Conservation (phyloP, 2,797 vertebrate species). For the Hippoglossus hippoglossus region DNA sequence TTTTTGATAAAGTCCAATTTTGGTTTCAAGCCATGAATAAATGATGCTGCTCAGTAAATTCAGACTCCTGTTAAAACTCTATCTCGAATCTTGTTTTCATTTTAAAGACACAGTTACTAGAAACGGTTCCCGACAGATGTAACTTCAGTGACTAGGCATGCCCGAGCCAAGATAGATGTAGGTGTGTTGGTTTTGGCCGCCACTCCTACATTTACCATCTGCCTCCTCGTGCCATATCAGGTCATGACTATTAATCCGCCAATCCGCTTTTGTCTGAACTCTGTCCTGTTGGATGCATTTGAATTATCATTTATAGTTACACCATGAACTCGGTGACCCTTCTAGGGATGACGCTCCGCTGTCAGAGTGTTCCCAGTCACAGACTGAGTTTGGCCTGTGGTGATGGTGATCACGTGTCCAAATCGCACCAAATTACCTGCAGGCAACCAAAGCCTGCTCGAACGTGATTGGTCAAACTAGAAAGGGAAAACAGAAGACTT, state of each 20-base stretch:
- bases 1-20: neutral
- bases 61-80: neutral
- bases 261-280: constrained; percentile 25
- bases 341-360: neutral
- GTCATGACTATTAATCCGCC: constrained; percentile 26
- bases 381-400: neutral
- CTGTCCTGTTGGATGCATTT: constrained; percentile 2
- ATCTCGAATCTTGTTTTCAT: neutral
- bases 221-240: constrained; percentile 15
- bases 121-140: constrained; percentile 13
- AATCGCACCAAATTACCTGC: too few relatives aligned
- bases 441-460: too few relatives aligned
- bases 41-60: neutral
- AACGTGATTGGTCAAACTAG: too few relatives aligned
- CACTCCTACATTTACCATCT: constrained; percentile 24
- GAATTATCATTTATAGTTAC: constrained; percentile 17
- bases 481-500: too few relatives aligned
- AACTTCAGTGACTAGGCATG: neutral
- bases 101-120: constrained; percentile 2
- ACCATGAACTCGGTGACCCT: constrained; percentile 4
- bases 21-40: neutral
- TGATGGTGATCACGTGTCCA: too few relatives aligned
- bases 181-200: constrained; percentile 25
- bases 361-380: constrained; percentile 1
- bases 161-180: constrained; percentile 23